Percentiles rank a stretch among this genome's conserved stretches.
phyloP scores from a whole-genome alignment of 2,888 invertebrate species.

The Selenia dentaria region DNA sequence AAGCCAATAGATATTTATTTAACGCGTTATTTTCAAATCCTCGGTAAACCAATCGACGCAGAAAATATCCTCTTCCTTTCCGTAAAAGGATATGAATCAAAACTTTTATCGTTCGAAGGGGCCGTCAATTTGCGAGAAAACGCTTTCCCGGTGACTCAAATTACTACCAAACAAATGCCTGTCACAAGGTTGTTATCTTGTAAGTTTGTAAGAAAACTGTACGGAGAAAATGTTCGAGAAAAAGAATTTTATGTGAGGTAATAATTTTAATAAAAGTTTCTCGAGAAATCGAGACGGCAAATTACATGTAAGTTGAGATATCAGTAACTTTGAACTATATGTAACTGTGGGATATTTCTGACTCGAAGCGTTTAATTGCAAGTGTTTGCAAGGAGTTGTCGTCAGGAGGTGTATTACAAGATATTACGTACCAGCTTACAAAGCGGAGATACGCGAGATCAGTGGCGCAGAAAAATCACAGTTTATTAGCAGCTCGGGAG shows the following conservation, averaged over 20 bases:
- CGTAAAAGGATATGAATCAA: constrained; percentile 59
- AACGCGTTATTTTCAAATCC: too few species aligned
- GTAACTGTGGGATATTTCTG: constrained; percentile 27
- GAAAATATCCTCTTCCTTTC: constrained; percentile 31
- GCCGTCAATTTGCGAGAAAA: constrained; percentile 72
- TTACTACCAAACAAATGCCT: constrained; percentile 72
- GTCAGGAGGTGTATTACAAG: constrained; percentile 15
- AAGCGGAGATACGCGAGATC: constrained; percentile 31
- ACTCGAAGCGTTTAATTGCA: constrained; percentile 41
- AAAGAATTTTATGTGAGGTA: constrained; percentile 32
- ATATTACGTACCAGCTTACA: constrained; percentile 1
- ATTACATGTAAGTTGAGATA: constrained; percentile 10
- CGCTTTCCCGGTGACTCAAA: constrained; percentile 58
- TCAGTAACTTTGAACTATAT: too few species aligned
- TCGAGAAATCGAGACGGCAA: constrained; percentile 9
- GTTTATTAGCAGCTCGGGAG: constrained; percentile 67
- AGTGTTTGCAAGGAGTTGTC: constrained; percentile 36
- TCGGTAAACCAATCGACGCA: too few species aligned
- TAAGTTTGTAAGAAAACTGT: constrained; percentile 62
- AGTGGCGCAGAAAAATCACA: constrained; percentile 78
- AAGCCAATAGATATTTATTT: too few species aligned
- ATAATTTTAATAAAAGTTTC: constrained; percentile 32
- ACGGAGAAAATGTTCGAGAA: constrained; percentile 34
- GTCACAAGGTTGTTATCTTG: constrained; percentile 63
- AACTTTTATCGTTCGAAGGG: constrained; percentile 66